Conservation (phyloP, 2,797 vertebrate genomes). For the Liparis tanakae region DNA sequence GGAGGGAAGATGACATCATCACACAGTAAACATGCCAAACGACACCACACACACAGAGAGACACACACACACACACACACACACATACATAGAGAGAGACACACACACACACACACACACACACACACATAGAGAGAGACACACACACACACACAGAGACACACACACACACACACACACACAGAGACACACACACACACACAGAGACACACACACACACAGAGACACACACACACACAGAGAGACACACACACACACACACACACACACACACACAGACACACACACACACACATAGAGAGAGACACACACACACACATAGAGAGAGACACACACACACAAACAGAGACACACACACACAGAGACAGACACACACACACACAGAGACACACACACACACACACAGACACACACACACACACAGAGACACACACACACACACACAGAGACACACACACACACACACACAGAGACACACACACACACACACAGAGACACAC, state of each 20-base stretch:
- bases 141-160: background rate
- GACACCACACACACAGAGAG: background rate
- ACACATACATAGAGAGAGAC: too few relatives aligned
- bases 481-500: conserved; percentile 22
- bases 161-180: conserved; percentile 21
- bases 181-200: background rate
- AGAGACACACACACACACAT: conserved; percentile 28
- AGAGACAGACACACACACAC: too few relatives aligned
- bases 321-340: too few relatives aligned
- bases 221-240: background rate
- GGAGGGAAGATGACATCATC: background rate
- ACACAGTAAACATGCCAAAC: background rate
- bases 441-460: too few relatives aligned
- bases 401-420: conserved; percentile 34
- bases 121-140: too few relatives aligned
- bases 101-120: background rate
- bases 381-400: background rate
- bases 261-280: conserved; percentile 23
- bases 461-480: background rate
- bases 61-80: conserved; percentile 19
- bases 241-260: background rate
- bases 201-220: background rate
- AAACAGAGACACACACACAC: conserved; percentile 1
- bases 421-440: background rate
- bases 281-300: background rate